Base-by-base conservation (phyloP, 2,888 invertebrate genomes). In the Pheosia gnoma region DNA sequence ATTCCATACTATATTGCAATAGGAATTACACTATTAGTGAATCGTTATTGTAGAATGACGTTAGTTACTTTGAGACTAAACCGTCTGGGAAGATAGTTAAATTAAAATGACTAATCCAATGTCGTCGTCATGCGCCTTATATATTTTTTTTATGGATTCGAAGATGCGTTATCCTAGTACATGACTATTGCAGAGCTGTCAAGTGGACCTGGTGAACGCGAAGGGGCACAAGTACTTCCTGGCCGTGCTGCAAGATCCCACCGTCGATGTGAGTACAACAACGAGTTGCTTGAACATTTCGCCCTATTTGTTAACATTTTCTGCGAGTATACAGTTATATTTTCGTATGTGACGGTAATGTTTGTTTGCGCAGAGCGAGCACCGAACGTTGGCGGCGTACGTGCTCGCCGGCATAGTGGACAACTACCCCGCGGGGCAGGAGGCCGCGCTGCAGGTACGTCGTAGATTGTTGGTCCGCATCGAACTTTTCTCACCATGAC, bases 211-310 rank as follows among this genome's bases (percentile, higher is more conserved):
- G 77, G 98, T 99, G 36, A 96, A 98, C 77, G 99, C 99, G 69
- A 96, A 96, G 82, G 97, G 98, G 10, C 98, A 99, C 89, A 98
- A 98, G 85, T 99, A 99, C 89, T 99, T 99, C 88, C 92, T 99
- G 54, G 95, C 97, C 0, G 97, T 99, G 57, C 95, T 99, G 13
- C 97, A 98, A 84, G 99, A 99, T 84, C 95, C 96, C 11, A 93
- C 96, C 0, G 96, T 98, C 74, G 96, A 96, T 70, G 97, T 97
- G 89, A 95, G 95, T 95, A 66, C 11, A 4, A 11, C 41, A 0
- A 3, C 45, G 7, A 47, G 5, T 11, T n/a, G 43, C 10, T 9
- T 1, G 8, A 10, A 43, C 0, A 25, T 25, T 25, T 25, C 25
- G 25, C 25, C 25, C 2, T 25, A 25, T 25, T 25, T 25, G 25